Percentiles rank a stretch among this genome's conserved stretches.
phyloP scores from a whole-genome alignment of 2,888 invertebrate species.

The Emesis russula region DNA sequence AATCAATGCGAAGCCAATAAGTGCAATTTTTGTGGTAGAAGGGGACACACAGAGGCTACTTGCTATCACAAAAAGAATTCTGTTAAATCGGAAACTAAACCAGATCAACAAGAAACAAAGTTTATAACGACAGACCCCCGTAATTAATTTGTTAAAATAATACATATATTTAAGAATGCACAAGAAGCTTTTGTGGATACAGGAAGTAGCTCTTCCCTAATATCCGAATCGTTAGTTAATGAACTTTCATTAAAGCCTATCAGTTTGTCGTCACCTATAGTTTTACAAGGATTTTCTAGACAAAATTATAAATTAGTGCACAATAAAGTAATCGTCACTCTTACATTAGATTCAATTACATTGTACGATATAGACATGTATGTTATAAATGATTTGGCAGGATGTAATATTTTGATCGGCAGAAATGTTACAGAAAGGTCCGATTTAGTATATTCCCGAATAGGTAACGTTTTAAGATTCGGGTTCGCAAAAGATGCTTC shows the following conservation, averaged over 20 bases:
- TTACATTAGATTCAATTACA: too few relatives aligned
- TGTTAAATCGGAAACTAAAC: neutral
- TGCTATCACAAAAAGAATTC: conserved; percentile 36
- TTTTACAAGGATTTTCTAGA: too few relatives aligned
- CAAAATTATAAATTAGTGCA: too few relatives aligned
- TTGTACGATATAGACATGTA: too few relatives aligned
- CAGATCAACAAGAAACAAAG: neutral
- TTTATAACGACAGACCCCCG: neutral
- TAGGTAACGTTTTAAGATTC: too few relatives aligned
- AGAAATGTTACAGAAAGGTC: too few relatives aligned
- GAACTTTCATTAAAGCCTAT: neutral
- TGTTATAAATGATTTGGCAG: too few relatives aligned
- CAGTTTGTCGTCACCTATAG: too few relatives aligned
- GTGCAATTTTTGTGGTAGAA: conserved; percentile 50
- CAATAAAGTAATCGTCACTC: too few relatives aligned
- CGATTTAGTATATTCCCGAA: too few relatives aligned
- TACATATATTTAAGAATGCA: neutral
- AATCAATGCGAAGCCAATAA: conserved; percentile 43
- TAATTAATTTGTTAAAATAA: conserved; percentile 16
- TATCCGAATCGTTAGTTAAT: neutral
- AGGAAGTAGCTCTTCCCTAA: conserved; percentile 13
- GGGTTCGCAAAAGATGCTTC: too few relatives aligned
- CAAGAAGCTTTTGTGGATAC: conserved; percentile 29
- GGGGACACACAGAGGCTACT: conserved; percentile 28
- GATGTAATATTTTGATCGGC: too few relatives aligned